phyloP scores from a whole-genome alignment of 2,797 vertebrate genomes.

The Premnoplex brunnescens region DNA sequence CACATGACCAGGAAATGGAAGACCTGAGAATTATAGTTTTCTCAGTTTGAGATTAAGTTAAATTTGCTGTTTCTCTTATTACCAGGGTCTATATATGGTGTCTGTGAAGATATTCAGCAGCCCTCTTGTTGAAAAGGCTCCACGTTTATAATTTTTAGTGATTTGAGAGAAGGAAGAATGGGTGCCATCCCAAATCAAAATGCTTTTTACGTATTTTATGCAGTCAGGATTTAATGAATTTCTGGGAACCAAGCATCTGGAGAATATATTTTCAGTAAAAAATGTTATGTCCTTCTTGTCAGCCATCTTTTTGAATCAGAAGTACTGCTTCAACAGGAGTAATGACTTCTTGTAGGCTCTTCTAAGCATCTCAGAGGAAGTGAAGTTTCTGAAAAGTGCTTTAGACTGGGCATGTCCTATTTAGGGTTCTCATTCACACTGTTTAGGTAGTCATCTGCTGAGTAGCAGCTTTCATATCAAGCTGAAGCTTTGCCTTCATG shows the following conservation, averaged over 20 bases:
- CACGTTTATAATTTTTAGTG: not conserved
- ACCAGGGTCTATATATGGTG: not conserved
- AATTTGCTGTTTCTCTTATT: not conserved
- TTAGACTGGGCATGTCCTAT: not conserved
- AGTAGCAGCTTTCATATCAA: not conserved
- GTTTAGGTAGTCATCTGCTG: not conserved
- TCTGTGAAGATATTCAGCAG: not conserved
- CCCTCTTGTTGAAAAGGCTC: not conserved
- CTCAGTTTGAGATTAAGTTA: not conserved
- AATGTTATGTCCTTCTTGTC: not conserved
- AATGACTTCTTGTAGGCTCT: not conserved
- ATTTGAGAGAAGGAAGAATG: not conserved
- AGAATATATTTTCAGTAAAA: not conserved
- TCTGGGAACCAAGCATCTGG: not conserved
- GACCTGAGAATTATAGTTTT: not conserved
- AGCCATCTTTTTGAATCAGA: not conserved
- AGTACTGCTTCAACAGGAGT: not conserved
- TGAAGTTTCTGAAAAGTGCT: not conserved
- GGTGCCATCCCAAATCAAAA: not conserved
- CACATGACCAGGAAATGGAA: not conserved
- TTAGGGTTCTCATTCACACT: not conserved
- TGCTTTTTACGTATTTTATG: not conserved
- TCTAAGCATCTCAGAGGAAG: not conserved
- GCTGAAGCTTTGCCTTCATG: not conserved
- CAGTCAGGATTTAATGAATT: not conserved